phyloP scores from a whole-genome alignment of 2,888 invertebrate genomes.

The Ellobium chinense region DNA sequence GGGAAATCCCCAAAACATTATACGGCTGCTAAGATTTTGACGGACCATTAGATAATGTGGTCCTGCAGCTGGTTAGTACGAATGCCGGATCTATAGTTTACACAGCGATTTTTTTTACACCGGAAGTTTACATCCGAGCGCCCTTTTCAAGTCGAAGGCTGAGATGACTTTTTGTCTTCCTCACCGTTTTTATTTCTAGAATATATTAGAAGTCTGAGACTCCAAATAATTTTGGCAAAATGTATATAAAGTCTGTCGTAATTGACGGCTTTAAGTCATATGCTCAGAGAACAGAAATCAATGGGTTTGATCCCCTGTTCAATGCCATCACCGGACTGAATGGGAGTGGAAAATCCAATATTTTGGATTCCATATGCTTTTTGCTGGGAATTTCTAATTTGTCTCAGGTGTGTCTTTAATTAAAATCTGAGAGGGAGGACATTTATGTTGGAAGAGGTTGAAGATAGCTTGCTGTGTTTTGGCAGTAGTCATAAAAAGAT shows the following conservation, averaged over 20 bases:
- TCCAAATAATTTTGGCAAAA: slow-evolving; percentile 79
- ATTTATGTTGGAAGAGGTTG: no score
- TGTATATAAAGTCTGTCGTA: slow-evolving; percentile 95
- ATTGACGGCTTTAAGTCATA: slow-evolving; percentile 99
- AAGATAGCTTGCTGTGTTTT: no score
- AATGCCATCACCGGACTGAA: slow-evolving; percentile 99
- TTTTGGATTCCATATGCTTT: slow-evolving; percentile 98
- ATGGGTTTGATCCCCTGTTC: slow-evolving; percentile 95
- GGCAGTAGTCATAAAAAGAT: no score
- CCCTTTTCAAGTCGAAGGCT: slow-evolving; percentile 12
- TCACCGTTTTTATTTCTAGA: neutral
- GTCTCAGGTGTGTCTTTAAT: slow-evolving; percentile 85
- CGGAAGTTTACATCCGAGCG: slow-evolving; percentile 41
- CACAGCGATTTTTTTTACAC: no score
- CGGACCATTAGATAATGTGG: no score
- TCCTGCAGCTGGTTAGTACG: no score
- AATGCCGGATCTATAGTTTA: no score
- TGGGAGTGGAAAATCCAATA: slow-evolving; percentile 98
- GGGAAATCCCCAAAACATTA: no score
- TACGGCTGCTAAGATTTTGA: no score
- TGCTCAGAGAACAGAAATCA: slow-evolving; percentile 93
- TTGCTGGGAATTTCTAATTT: slow-evolving; percentile 96
- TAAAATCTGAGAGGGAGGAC: no score
- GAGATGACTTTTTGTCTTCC: neutral
- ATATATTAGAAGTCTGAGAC: no score